Percentiles rank a stretch among this genome's conserved stretches.
These are phyloP conservation scores for Arenicola marina DNA, from an alignment of 2,888 invertebrate genomes.

Conservation along the genomic window DNA sequence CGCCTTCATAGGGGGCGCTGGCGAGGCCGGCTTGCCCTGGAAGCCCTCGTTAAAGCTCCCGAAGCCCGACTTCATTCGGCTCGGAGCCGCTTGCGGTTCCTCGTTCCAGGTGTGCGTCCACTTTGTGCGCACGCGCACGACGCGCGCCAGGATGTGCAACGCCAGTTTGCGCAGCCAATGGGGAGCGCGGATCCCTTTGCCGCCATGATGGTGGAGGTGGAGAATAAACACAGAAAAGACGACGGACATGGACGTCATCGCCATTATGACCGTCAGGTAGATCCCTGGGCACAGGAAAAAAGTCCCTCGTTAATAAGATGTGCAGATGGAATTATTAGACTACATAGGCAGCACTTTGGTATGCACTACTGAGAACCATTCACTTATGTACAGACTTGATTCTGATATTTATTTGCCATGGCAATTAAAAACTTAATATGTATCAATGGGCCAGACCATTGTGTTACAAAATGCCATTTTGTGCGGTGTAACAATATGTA, in stretches of 20 bases:
- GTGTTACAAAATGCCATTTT: no score
- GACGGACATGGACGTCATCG: slow-evolving; percentile 54
- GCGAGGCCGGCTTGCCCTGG: background rate
- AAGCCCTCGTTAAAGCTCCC: background rate
- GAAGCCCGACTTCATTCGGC: background rate
- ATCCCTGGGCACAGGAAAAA: no score
- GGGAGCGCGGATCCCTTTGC: slow-evolving; percentile 41
- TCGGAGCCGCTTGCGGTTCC: no score
- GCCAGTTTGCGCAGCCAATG: slow-evolving; percentile 40
- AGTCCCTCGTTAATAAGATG: no score
- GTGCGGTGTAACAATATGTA: no score
- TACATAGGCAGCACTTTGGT: no score
- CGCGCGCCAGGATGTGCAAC: slow-evolving; percentile 37
- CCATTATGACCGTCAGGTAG: slow-evolving; percentile 53
- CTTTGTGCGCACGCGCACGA: slow-evolving; percentile 18
- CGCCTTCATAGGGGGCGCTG: background rate
- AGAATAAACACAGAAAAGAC: slow-evolving; percentile 52
- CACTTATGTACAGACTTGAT: no score
- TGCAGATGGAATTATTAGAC: no score
- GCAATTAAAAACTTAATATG: no score
- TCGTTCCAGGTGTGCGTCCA: background rate
- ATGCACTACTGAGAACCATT: no score
- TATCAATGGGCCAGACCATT: no score
- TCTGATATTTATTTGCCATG: no score
- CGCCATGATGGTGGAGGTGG: slow-evolving; percentile 52